These are phyloP conservation scores for Philonicus albiceps DNA, from an alignment of 2,888 invertebrate genomes.

Conservation along the genomic window DNA sequence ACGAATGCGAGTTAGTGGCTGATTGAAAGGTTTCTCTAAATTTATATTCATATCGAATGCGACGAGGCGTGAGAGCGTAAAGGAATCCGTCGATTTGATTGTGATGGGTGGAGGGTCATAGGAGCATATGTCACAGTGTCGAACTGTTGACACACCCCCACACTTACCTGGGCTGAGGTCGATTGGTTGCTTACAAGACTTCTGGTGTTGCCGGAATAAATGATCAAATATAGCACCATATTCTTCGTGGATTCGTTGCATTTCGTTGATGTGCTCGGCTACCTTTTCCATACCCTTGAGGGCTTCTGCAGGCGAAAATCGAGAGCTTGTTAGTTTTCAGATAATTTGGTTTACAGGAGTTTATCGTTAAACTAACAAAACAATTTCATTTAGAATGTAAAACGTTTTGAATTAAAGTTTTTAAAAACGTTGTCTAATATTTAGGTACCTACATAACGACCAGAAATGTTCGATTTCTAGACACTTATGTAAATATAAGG, in stretches of 20 bases:
- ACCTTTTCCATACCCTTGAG: constrained; percentile 98
- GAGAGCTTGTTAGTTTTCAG: not conserved
- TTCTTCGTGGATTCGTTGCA: constrained; percentile 99
- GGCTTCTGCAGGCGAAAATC: constrained; percentile 73
- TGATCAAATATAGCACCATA: constrained; percentile 99
- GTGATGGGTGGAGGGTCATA: not conserved
- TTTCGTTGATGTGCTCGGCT: constrained; percentile 98
- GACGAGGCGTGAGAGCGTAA: not conserved
- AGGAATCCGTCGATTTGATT: not conserved
- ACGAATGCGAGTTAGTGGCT: constrained; percentile 49
- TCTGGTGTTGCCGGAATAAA: constrained; percentile 93
- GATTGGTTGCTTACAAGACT: constrained; percentile 92
- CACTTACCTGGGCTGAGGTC: constrained; percentile 85
- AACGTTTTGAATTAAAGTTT: no score
- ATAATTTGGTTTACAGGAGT: not conserved
- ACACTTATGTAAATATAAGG: no score
- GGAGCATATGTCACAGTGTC: not conserved
- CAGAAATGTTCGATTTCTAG: no score
- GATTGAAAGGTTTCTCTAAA: not conserved
- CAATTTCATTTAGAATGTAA: not conserved
- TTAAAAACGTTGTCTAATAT: no score
- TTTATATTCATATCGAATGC: constrained; percentile 1
- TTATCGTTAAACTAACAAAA: not conserved
- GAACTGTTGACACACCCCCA: not conserved
- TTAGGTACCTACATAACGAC: no score